Base-by-base conservation (phyloP, 1,140 invertebrate genomes). In the Ganaspis sp. region DNA sequence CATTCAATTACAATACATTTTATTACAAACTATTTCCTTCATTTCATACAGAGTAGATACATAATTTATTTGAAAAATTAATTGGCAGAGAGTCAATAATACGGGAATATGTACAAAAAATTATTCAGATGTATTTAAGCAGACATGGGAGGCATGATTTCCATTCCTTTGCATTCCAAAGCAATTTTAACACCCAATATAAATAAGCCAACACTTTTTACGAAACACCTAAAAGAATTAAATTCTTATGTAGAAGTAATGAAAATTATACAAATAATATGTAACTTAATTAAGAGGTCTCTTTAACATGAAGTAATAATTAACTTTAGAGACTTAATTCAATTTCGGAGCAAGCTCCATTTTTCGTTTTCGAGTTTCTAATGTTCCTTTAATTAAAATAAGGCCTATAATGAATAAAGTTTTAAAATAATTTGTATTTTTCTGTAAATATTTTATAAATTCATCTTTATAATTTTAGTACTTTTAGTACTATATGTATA, bases 141-240 rank as follows among this genome's bases (percentile, higher is more conserved):
- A 15, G 77, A 69, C 34, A 75, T 45, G 45, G 86, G 40, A 29
- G 87, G 84, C 83, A 92, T 85, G 11, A 95, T 85, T 85, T 94
- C 94, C 19, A 95, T 87, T 54, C 94, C 94, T 11, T 91, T 88
- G 78, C 93, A 94, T 87, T 95, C 94, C 80, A 94, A 92, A 12
- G 94, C 94, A 76, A 95, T 93, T 72, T 92, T 92, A 11, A 95
- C 91, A 45, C 94, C 94, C 23, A 95, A 80, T 74, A 92, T 90
- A 84, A 95, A 95, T 80, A 95, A 91, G 49, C 92, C 93, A 69
- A 94, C 91, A 86, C 94, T 94, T 89, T 95, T 95, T 17, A 95
- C 92, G 15, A 95, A 73, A 81, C 94, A 94, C 94, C 94, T 95
- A 92, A 91, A 79, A 23, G 5, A n/a, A 49, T 17, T 3, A 17